Evolutionary conservation across 1,140 invertebrate genomes (phyloP).

Genomic region (Microvelia longipes): DNA sequence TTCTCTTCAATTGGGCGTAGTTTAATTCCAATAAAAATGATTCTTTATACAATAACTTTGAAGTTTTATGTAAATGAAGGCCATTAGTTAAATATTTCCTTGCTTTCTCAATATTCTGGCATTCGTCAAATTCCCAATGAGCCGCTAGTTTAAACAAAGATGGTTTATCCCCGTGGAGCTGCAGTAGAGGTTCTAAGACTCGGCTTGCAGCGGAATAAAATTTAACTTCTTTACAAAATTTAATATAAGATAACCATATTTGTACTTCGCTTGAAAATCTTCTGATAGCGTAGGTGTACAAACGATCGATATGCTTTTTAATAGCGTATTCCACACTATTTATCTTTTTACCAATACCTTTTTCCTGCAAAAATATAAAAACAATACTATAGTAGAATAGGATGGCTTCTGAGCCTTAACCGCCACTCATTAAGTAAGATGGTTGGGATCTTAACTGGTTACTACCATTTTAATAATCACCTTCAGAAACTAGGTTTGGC

Average conservation of each 20-base stretch:
- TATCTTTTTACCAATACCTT: conserved; percentile 40
- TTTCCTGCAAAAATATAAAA: conserved; percentile 30
- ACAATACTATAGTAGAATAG: too few species aligned
- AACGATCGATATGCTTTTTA: conserved; percentile 42
- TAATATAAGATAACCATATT: conserved; percentile 53
- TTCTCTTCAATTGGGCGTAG: conserved; percentile 12
- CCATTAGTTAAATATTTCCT: conserved; percentile 47
- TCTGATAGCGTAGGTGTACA: conserved; percentile 43
- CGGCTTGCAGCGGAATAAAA: conserved; percentile 31
- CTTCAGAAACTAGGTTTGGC: too few species aligned
- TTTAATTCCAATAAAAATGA: conserved; percentile 30
- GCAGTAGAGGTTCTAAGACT: conserved; percentile 38
- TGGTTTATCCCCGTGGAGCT: conserved; percentile 53
- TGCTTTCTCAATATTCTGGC: conserved; percentile 45
- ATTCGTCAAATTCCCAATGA: conserved; percentile 55
- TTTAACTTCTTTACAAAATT: conserved; percentile 46
- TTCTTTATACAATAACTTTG: conserved; percentile 42
- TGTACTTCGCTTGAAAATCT: conserved; percentile 48
- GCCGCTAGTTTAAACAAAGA: conserved; percentile 56
- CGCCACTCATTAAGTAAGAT: too few species aligned
- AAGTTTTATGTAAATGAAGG: conserved; percentile 46
- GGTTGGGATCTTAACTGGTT: too few species aligned
- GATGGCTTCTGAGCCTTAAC: too few species aligned
- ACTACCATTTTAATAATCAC: too few species aligned
- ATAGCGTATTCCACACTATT: conserved; percentile 48